These are phyloP conservation scores for Cettia cetti DNA, from an alignment of 2,113 vertebrate species.

Conservation along the genomic window DNA sequence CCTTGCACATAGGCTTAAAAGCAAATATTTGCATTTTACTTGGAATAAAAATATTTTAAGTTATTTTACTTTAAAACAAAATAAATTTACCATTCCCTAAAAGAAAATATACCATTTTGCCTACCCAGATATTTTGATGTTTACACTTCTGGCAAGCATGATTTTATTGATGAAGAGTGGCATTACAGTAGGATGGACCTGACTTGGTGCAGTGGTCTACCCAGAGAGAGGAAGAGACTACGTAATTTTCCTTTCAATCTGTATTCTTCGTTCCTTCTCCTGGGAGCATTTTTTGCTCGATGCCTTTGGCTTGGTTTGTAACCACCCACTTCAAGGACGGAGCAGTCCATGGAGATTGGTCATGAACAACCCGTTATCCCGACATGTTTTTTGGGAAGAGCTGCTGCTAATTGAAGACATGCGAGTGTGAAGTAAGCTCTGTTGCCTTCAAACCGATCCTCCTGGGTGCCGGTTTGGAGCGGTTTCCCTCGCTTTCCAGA, in stretches of 20 bases:
- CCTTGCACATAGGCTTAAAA: not conserved
- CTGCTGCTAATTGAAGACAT: not conserved
- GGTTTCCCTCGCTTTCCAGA: not conserved
- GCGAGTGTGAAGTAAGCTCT: fast-evolving
- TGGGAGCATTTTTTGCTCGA: not conserved
- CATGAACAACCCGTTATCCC: not conserved
- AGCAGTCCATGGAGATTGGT: not conserved
- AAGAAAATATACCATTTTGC: not conserved
- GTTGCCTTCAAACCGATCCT: not conserved
- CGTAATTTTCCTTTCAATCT: not conserved
- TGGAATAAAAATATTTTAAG: not conserved
- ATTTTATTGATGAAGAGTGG: not conserved
- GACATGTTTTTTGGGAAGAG: not conserved
- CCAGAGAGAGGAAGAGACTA: not conserved
- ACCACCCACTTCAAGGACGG: not conserved
- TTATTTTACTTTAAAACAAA: not conserved
- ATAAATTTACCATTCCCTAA: not conserved
- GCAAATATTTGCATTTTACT: not conserved
- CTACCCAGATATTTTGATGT: not conserved
- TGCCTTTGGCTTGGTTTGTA: not conserved
- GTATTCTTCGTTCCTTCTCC: not conserved
- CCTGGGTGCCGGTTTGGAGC: not conserved
- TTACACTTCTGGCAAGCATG: not conserved
- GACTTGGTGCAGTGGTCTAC: fast-evolving
- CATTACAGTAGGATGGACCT: not conserved